A percentile compares a stretch with the other conserved stretches of the same genome.
These are phyloP conservation scores for Carettochelys insculpta DNA, from an alignment of 2,113 vertebrate species.

Conservation along the genomic window DNA sequence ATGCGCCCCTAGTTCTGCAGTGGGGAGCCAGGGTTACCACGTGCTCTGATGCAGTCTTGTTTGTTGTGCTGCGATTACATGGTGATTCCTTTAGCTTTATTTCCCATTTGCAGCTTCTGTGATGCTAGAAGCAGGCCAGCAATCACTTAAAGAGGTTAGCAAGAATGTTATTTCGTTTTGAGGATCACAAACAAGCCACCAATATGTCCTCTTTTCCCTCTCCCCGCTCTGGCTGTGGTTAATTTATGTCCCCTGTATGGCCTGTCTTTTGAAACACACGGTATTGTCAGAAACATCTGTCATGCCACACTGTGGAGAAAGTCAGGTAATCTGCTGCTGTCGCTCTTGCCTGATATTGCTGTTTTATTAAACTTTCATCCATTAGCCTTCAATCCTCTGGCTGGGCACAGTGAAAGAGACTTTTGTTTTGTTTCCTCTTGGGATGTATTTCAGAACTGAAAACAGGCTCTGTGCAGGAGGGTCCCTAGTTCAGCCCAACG, in stretches of 20 bases:
- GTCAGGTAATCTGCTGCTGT: background rate
- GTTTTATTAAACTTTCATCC: background rate
- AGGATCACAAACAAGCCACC: background rate
- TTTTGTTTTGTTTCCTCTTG: background rate
- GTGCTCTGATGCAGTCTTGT: no score
- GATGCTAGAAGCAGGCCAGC: background rate
- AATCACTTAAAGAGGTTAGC: accelerated
- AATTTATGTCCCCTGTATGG: background rate
- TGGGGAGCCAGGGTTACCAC: background rate
- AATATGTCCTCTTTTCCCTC: background rate
- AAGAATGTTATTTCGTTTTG: accelerated
- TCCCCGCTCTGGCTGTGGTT: background rate
- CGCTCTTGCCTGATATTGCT: background rate
- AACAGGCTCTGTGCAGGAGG: background rate
- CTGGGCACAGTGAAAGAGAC: accelerated
- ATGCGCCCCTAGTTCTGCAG: background rate
- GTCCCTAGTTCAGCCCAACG: background rate
- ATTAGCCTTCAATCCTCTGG: background rate
- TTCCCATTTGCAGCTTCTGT: accelerated
- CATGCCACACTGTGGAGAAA: background rate
- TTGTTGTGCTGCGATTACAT: background rate
- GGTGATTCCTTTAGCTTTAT: background rate
- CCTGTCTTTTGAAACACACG: background rate
- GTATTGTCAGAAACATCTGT: background rate
- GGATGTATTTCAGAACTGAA: background rate